These are phyloP conservation scores for Drosophila persimilis DNA, from an alignment of 1,140 invertebrate species.

Conservation along the genomic window DNA sequence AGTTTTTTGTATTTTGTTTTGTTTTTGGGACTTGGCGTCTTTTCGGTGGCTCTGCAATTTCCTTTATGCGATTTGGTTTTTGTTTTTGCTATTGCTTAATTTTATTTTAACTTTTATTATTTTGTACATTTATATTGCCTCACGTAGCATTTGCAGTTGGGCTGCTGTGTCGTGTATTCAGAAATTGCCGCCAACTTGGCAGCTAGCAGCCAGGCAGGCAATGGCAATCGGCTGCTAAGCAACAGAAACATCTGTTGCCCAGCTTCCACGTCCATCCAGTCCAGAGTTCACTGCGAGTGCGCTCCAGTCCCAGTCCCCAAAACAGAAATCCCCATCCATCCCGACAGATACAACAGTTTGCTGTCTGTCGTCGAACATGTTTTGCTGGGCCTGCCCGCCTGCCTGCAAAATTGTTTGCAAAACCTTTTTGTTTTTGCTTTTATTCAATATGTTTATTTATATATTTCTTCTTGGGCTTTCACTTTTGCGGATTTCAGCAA, in stretches of 20 bases:
- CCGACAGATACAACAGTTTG: constrained; percentile 38
- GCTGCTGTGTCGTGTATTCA: constrained; percentile 14
- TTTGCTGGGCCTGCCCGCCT: constrained; percentile 24
- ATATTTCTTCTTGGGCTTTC: constrained; percentile 28
- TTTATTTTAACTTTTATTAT: constrained; percentile 66
- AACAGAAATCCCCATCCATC: constrained; percentile 26
- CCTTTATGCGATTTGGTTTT: constrained; percentile 46
- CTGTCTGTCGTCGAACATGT: constrained; percentile 42
- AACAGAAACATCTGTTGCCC: constrained; percentile 37
- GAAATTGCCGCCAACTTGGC: constrained; percentile 11
- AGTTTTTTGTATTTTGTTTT: constrained; percentile 14
- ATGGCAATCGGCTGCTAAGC: constrained; percentile 44
- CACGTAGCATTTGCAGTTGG: constrained; percentile 53
- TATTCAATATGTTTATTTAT: constrained; percentile 36
- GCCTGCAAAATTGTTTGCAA: constrained; percentile 30
- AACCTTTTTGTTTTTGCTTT: constrained; percentile 5
- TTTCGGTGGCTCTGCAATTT: constrained; percentile 50
- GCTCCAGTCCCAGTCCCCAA: constrained; percentile 7
- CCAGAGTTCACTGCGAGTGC: constrained; percentile 22
- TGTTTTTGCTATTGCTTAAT: constrained; percentile 63
- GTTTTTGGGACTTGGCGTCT: constrained; percentile 29
- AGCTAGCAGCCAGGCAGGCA: constrained; percentile 14
- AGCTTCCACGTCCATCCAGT: constrained; percentile 16
- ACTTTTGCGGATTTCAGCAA: constrained; percentile 15
- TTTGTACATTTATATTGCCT: constrained; percentile 48